A percentile compares a stretch with the other conserved stretches of the same genome.
Conservation (phyloP, 1,140 invertebrate genomes). For the Ylistrum balloti region DNA sequence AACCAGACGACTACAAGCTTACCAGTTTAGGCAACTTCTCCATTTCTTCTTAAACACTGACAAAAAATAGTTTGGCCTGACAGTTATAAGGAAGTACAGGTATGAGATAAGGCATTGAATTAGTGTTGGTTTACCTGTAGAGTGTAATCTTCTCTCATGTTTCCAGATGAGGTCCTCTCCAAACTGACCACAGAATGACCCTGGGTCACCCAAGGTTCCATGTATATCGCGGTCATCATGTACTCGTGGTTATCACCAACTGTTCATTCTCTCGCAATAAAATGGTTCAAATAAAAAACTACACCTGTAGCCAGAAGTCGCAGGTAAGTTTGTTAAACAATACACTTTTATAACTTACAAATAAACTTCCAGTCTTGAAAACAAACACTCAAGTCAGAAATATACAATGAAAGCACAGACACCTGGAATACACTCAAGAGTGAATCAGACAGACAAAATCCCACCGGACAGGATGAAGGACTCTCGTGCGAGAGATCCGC, state of each 20-base stretch:
- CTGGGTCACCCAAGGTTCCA: conserved; percentile 12
- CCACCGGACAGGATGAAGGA: not conserved
- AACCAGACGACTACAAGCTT: too few relatives aligned
- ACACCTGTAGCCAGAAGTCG: not conserved
- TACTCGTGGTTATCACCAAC: not conserved
- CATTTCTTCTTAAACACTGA: too few relatives aligned
- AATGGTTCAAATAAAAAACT: not conserved
- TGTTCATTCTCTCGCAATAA: conserved; percentile 24
- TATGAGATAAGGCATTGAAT: too few relatives aligned
- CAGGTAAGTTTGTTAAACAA: conserved; percentile 23
- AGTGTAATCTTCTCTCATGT: not conserved
- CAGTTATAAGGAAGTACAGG: too few relatives aligned
- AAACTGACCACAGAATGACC: conserved; percentile 20
- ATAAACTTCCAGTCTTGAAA: conserved; percentile 39
- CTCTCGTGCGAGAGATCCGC: not conserved
- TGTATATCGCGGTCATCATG: conserved; percentile 24
- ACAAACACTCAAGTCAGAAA: not conserved
- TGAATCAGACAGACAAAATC: not conserved
- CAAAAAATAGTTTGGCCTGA: too few relatives aligned
- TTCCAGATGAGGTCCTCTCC: conserved; percentile 1
- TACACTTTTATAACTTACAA: conserved; percentile 36
- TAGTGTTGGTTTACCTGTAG: not conserved
- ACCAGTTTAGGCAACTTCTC: too few relatives aligned
- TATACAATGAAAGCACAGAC: not conserved
- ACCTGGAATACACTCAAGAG: not conserved